Conservation (phyloP, 2,113 vertebrate species). For the Columba janthina region DNA sequence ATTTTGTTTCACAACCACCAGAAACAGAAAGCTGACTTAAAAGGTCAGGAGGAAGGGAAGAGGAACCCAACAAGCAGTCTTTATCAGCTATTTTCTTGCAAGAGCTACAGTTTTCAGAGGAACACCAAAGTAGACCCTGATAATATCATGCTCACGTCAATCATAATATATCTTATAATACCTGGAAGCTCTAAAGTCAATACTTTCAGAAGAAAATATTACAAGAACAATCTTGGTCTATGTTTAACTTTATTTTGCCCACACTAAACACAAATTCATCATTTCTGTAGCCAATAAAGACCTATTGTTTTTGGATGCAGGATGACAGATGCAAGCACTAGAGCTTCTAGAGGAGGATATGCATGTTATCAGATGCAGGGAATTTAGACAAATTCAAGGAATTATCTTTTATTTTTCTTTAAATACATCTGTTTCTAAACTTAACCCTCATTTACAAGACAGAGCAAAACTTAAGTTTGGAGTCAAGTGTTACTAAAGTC, state of each 20-base stretch:
- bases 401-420: not conserved
- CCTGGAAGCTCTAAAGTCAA: not conserved
- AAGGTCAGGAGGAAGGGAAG: not conserved
- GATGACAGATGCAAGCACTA: not conserved
- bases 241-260: not conserved
- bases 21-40: not conserved
- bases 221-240: not conserved
- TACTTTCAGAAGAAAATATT: not conserved
- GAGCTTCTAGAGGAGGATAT: not conserved
- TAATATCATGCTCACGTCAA: not conserved
- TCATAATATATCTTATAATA: not conserved
- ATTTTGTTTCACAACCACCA: not conserved
- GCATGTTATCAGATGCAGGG: not conserved
- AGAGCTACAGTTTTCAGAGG: not conserved
- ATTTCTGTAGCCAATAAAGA: not conserved
- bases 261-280: not conserved
- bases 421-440: not conserved
- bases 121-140: not conserved
- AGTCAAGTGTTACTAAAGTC: not conserved
- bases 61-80: not conserved
- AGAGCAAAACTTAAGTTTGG: not conserved
- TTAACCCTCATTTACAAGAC: not conserved
- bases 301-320: not conserved
- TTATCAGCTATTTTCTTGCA: not conserved
- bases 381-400: not conserved